These are phyloP conservation scores for Mormyrus lacerda DNA, from an alignment of 2,113 vertebrate genomes.

Conservation along the genomic window DNA sequence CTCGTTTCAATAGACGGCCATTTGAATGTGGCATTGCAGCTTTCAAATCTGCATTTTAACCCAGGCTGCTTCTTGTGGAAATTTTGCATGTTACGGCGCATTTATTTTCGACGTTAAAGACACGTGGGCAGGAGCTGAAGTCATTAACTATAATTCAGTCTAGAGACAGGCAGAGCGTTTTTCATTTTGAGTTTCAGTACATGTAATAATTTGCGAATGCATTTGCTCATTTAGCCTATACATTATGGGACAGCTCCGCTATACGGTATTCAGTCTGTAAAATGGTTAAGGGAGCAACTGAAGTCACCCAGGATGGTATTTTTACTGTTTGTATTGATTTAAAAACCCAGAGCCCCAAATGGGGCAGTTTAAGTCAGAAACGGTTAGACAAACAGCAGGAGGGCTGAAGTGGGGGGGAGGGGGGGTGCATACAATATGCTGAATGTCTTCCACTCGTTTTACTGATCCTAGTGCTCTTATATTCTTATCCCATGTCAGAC, in stretches of 20 bases:
- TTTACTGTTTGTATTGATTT: not conserved
- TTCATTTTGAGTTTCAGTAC: not conserved
- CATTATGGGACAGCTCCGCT: not conserved
- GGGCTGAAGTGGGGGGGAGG: too few relatives aligned
- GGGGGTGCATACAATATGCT: not conserved
- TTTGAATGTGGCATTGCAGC: not conserved
- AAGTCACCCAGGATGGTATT: not conserved
- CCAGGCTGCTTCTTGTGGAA: not conserved
- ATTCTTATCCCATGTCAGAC: slow-evolving; percentile 20
- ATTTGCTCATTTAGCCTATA: not conserved
- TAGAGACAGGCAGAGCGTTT: not conserved
- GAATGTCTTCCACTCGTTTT: not conserved
- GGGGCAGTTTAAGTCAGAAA: not conserved
- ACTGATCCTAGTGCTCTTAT: not conserved
- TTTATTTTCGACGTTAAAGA: not conserved
- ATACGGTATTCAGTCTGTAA: not conserved
- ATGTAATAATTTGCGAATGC: not conserved
- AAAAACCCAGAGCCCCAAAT: not conserved
- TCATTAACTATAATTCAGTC: not conserved
- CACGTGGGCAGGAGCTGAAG: not conserved
- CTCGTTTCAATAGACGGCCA: not conserved
- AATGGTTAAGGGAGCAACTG: not conserved
- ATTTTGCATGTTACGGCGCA: not conserved
- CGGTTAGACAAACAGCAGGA: not conserved
- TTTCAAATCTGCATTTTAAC: not conserved